A percentile compares a stretch with the other conserved stretches of the same genome.
Evolutionary conservation across 2,888 invertebrate genomes (phyloP).

Genomic region (Tetanocera ferruginea): DNA sequence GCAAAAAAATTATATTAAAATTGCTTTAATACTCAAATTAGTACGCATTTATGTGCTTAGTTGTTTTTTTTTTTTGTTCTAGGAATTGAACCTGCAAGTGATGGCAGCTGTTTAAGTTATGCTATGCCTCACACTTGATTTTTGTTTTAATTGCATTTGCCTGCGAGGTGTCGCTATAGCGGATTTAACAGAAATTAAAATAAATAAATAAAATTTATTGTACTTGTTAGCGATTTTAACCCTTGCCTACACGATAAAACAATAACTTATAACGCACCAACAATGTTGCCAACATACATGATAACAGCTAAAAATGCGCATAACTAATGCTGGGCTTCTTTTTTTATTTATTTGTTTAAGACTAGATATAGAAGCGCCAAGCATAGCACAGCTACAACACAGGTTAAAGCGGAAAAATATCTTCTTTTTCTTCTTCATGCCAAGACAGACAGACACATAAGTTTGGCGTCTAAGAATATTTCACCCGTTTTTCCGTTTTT

Average conservation of each 20-base stretch:
- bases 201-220: background rate
- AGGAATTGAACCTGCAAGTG: too few relatives aligned
- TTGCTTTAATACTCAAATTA: too few relatives aligned
- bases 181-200: too few relatives aligned
- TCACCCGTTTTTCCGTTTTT: conserved; percentile 26
- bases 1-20: too few relatives aligned
- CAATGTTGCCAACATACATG: background rate
- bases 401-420: background rate
- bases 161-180: too few relatives aligned
- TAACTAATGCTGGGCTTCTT: conserved; percentile 31
- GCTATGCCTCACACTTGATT: too few relatives aligned
- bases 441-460: background rate
- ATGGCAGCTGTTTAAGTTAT: too few relatives aligned
- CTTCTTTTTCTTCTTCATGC: background rate
- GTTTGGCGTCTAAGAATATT: background rate
- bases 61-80: too few relatives aligned
- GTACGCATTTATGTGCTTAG: too few relatives aligned
- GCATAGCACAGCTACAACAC: conserved; percentile 14
- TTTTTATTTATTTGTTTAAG: background rate
- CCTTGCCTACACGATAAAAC: background rate
- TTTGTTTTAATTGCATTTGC: too few relatives aligned
- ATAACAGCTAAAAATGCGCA: conserved; percentile 34
- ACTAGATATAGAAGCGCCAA: conserved; percentile 1
- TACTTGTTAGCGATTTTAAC: background rate
- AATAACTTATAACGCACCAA: too few relatives aligned